A percentile compares a stretch with the other conserved stretches of the same genome.
phyloP scores from a whole-genome alignment of 2,888 invertebrate genomes.

The Cylindroiulus punctatus region DNA sequence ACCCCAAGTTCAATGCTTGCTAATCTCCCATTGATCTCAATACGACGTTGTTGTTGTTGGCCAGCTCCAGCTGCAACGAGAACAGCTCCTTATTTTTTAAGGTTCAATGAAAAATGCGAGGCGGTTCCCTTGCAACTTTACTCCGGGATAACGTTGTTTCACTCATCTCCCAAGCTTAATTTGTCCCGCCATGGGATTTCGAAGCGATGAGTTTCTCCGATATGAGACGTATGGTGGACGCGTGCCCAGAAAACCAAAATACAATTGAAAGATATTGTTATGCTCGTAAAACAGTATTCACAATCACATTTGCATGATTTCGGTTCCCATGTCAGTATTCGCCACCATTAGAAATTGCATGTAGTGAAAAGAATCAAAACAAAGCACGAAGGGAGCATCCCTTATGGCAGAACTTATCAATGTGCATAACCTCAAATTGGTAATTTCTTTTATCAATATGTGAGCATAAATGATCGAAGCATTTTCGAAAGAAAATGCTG shows the following conservation, averaged over 20 bases:
- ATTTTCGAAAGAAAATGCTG: too few species aligned
- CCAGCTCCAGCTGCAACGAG: conserved; percentile 9
- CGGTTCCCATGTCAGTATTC: too few species aligned
- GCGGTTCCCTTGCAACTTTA: background rate
- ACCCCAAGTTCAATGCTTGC: conserved; percentile 45
- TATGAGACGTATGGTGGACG: background rate
- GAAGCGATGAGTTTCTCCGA: background rate
- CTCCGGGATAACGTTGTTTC: background rate
- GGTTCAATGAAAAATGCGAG: background rate
- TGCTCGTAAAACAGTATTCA: too few species aligned
- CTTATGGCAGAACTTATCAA: too few species aligned
- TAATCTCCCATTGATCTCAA: conserved; percentile 7
- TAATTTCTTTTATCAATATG: too few species aligned
- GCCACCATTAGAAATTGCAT: too few species aligned
- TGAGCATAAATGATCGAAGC: too few species aligned
- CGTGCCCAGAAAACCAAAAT: background rate
- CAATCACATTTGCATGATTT: too few species aligned
- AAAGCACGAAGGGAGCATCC: too few species aligned
- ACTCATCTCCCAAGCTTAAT: background rate
- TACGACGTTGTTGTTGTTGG: conserved; percentile 35
- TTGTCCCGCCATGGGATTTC: background rate
- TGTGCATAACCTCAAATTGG: too few species aligned
- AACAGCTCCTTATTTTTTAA: background rate
- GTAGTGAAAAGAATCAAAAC: too few species aligned
- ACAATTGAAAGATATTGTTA: too few species aligned